These are phyloP conservation scores for Cataglyphis rosenhaueri DNA, from an alignment of 2,888 invertebrate genomes.

Conservation along the genomic window DNA sequence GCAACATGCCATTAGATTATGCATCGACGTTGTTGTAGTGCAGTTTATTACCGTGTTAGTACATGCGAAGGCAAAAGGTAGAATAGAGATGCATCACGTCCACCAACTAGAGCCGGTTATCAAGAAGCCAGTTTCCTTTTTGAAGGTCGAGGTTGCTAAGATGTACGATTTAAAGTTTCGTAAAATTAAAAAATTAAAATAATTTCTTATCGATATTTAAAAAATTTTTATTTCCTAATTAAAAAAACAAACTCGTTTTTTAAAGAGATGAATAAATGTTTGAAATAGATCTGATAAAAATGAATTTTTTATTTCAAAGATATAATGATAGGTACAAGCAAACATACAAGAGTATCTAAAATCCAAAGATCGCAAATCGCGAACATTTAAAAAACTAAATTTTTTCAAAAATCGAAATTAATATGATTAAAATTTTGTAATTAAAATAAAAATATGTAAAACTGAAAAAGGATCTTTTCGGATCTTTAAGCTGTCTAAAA, in stretches of 20 bases:
- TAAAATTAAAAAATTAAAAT: not conserved
- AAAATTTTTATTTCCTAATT: not conserved
- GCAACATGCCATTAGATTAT: slow-evolving; percentile 70
- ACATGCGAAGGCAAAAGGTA: slow-evolving; percentile 46
- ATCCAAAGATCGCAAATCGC: not conserved
- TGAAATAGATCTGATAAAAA: not conserved
- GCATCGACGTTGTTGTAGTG: slow-evolving; percentile 57
- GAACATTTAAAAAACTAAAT: not conserved
- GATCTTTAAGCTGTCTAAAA: not conserved
- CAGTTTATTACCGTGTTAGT: slow-evolving; percentile 70
- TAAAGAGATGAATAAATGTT: not conserved
- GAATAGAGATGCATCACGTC: slow-evolving; percentile 44
- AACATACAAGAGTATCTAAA: not conserved
- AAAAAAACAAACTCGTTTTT: not conserved
- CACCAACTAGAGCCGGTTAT: not conserved
- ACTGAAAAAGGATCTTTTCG: not conserved
- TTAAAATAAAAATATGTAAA: not conserved
- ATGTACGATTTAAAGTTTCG: not conserved
- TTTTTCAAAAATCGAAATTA: not conserved
- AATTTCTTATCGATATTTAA: not conserved
- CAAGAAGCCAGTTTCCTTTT: not conserved
- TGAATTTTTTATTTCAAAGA: not conserved
- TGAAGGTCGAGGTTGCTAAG: not conserved
- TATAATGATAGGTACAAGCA: no score
- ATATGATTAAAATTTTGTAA: not conserved